Percentiles rank a stretch among this genome's conserved stretches.
Evolutionary conservation across 2,113 vertebrate genomes (phyloP).

Genomic region (Cnemophilus loriae): DNA sequence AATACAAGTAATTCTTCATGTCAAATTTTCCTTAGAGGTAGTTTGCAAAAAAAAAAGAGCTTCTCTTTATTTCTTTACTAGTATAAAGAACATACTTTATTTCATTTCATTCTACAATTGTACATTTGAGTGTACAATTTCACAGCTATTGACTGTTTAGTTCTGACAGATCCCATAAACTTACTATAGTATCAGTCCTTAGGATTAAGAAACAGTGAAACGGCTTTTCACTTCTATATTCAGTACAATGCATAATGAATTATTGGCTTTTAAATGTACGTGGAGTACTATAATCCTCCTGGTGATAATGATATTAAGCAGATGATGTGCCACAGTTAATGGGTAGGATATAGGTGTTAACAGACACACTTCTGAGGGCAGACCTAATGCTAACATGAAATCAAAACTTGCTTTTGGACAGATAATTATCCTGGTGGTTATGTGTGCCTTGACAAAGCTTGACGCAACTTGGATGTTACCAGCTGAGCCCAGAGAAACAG

Average conservation of each 20-base stretch:
- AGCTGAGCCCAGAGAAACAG: neutral
- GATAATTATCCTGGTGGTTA: neutral
- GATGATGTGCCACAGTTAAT: neutral
- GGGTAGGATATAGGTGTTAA: neutral
- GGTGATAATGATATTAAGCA: neutral
- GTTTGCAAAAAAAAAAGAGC: rapidly evolving
- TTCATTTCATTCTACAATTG: neutral
- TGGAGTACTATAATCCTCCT: neutral
- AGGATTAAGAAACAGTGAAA: neutral
- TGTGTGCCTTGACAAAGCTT: neutral
- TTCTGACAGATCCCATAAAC: neutral
- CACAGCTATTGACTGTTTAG: neutral
- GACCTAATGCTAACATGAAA: neutral
- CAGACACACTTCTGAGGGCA: neutral
- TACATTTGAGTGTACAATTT: neutral
- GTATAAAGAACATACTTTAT: neutral
- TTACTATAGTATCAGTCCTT: neutral
- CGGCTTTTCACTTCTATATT: neutral
- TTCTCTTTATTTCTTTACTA: neutral
- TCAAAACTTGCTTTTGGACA: neutral
- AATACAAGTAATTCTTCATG: neutral
- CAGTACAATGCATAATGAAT: neutral
- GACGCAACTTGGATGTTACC: neutral
- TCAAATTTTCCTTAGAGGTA: neutral
- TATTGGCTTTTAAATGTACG: neutral